Conservation (phyloP, 2,888 invertebrate genomes). For the Acanthosoma haemorrhoidale region DNA sequence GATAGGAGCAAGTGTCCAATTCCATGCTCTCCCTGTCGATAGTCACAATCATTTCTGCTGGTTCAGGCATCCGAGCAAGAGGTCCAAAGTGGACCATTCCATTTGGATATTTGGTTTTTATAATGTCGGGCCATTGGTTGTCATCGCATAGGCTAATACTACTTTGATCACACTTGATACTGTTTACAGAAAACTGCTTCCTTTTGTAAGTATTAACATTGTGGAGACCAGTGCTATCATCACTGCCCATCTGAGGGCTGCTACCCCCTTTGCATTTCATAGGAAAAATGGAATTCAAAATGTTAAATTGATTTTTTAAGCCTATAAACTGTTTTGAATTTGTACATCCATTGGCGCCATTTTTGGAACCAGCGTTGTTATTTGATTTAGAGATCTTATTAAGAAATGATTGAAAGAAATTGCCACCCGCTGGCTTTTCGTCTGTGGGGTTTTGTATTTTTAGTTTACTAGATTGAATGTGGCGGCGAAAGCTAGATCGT, state of each 20-base stretch:
- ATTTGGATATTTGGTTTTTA: slow-evolving; percentile 17
- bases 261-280: neutral
- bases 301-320: neutral
- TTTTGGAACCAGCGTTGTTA: neutral
- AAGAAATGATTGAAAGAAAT: neutral
- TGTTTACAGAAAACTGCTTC: neutral
- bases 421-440: neutral
- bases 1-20: neutral
- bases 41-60: neutral
- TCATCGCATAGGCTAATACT: neutral
- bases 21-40: neutral
- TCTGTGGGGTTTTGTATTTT: neutral
- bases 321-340: neutral
- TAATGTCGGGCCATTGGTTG: neutral
- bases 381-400: neutral
- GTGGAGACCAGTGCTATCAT: neutral
- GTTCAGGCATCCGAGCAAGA: slow-evolving; percentile 11
- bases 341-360: too few relatives aligned
- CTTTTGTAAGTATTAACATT: neutral
- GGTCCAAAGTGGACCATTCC: slow-evolving; percentile 13
- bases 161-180: neutral
- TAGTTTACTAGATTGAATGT: neutral
- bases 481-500: too few relatives aligned
- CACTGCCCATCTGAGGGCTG: neutral
- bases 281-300: neutral